These are phyloP conservation scores for Jaculus jaculus DNA, from an alignment of 2,113 vertebrate species.

Conservation along the genomic window DNA sequence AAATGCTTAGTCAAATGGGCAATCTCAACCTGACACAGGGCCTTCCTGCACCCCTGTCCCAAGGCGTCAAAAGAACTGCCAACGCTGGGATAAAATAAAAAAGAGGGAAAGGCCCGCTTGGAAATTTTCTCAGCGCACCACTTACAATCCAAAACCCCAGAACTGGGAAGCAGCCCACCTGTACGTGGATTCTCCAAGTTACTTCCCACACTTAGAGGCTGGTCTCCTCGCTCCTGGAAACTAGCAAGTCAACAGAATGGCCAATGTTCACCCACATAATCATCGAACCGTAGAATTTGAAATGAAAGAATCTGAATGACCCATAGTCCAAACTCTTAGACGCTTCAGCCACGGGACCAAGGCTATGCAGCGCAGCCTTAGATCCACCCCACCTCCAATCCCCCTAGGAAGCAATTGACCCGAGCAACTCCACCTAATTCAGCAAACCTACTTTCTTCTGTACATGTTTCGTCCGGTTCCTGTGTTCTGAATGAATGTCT, in stretches of 20 bases:
- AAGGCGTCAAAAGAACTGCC: neutral
- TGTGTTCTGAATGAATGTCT: constrained; percentile 37
- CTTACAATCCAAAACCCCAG: neutral
- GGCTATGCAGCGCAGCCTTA: neutral
- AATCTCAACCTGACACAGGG: neutral
- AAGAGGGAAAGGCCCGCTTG: neutral
- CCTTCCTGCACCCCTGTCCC: neutral
- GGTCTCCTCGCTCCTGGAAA: constrained; percentile 48
- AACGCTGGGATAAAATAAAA: neutral
- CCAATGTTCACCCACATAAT: constrained; percentile 47
- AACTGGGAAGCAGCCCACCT: constrained; percentile 42
- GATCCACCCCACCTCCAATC: neutral
- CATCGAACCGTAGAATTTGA: constrained; percentile 60
- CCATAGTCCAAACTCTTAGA: constrained; percentile 19
- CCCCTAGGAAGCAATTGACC: neutral
- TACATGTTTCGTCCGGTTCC: neutral
- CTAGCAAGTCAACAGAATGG: constrained; percentile 61
- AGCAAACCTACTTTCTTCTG: neutral
- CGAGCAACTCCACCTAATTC: neutral
- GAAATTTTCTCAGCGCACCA: constrained; percentile 6
- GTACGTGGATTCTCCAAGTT: neutral
- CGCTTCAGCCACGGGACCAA: neutral
- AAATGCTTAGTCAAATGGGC: neutral
- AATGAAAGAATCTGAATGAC: constrained; percentile 41
- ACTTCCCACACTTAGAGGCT: constrained; percentile 11